Base-by-base conservation (phyloP, 2,888 invertebrate species). In the Sabatieria punctata region DNA sequence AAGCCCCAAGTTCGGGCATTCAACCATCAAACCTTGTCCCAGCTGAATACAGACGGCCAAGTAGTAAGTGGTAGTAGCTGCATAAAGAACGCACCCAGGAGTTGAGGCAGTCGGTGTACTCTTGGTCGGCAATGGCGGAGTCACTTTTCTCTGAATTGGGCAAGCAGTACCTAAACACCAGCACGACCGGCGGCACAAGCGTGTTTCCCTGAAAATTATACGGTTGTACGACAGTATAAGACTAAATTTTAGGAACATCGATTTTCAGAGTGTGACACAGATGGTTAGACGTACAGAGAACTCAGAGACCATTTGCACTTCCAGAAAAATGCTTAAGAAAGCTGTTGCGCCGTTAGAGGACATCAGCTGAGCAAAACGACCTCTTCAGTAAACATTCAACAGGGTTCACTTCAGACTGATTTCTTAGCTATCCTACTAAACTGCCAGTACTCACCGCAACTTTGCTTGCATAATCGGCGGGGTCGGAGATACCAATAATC, bases 71-170 rank as follows among this genome's bases (percentile, higher is more conserved):
- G 8, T 6, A 37, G 6, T 6, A 15, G 13, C 37, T 18, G 15
- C 8, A 39, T 42, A 42, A 8, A 21, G n/a, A 6, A 38, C 33
- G 11, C 35, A 57, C 55, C 59, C 59, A 59, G 1, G 54, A 52
- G 37, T 59, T 59, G 37, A 59, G 46, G 15, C 53, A 56, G 41
- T 57, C 57, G 36, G 52, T 51, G 40, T 59, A 59, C 33, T 57
- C 56, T 8, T 18, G 18, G 37, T 35, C 15, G 11, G 42, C n/a
- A 30, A 30, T 8, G 8, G 30, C 8, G 8, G 30, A 8, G 30
- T 15, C 30, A 30, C 8, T 11, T 11, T 8, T 8, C 15, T 15
- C 15, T 15, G 15, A 30, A 15, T 8, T 11, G 30, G 30, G 30
- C 8, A 8, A 30, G 8, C 15, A 13, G 51, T 56, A 58, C 43